A percentile compares a stretch with the other conserved stretches of the same genome.
Conservation (phyloP, 2,888 invertebrate species). For the Eubasilissa splendida region DNA sequence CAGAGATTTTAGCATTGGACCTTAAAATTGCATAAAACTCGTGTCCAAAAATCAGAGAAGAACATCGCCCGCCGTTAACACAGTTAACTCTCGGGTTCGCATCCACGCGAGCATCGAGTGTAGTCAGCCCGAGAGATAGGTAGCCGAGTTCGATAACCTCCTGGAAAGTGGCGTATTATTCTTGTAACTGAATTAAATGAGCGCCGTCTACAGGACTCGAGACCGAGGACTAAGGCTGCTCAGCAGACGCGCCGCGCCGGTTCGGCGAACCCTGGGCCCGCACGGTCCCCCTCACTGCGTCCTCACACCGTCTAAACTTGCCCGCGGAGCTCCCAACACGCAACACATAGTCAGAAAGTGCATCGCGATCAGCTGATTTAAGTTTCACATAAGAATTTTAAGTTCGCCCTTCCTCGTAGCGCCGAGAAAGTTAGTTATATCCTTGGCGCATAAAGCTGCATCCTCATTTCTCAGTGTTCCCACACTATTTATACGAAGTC, state of each 20-base stretch:
- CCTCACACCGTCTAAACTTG: conserved; percentile 4
- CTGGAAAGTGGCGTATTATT: conserved; percentile 21
- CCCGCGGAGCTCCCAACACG: neutral
- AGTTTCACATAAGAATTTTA: neutral
- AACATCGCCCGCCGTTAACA: too few species aligned
- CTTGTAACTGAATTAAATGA: neutral
- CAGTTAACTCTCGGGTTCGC: too few species aligned
- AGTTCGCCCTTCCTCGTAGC: neutral
- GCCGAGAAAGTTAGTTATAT: neutral
- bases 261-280: conserved; percentile 18
- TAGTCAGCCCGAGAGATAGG: neutral
- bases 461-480: conserved; percentile 2
- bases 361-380: neutral
- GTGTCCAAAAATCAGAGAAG: too few species aligned
- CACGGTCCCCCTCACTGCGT: neutral
- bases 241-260: neutral
- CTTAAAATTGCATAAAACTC: too few species aligned
- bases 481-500: conserved; percentile 13
- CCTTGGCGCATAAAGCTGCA: neutral
- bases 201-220: conserved; percentile 1
- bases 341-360: neutral
- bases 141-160: conserved; percentile 21
- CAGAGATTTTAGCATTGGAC: too few species aligned
- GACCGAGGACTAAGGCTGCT: neutral
- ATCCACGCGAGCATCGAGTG: neutral